Evolutionary conservation across 2,113 vertebrate species (phyloP).

Genomic region (Melanerpes formicivorus): DNA sequence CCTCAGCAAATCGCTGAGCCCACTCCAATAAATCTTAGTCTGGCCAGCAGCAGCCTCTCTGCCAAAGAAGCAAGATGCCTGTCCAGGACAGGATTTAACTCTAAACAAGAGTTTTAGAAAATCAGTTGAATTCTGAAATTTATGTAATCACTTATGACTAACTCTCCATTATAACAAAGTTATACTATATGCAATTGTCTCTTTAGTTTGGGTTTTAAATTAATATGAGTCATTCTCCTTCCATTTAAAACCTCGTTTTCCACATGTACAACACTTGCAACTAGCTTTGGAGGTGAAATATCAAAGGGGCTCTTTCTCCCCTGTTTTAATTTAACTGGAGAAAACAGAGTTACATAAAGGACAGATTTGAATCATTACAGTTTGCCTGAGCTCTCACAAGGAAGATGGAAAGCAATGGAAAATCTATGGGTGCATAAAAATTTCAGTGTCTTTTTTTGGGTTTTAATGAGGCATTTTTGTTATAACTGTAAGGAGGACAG

Average conservation of each 20-base stretch:
- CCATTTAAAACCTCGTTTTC: conserved; percentile 60
- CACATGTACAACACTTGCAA: conserved; percentile 26
- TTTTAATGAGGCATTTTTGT: conserved; percentile 15
- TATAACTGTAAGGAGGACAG: neutral
- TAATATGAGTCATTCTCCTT: conserved; percentile 53
- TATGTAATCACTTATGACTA: conserved; percentile 67
- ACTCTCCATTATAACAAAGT: conserved; percentile 64
- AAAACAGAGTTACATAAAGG: conserved; percentile 26
- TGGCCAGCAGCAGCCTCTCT: neutral
- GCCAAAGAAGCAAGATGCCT: neutral
- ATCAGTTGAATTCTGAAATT: conserved; percentile 63
- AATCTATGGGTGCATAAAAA: conserved; percentile 3
- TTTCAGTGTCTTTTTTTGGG: neutral
- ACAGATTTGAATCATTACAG: conserved; percentile 18
- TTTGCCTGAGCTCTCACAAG: neutral
- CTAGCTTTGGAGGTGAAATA: conserved; percentile 32
- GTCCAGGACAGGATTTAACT: neutral
- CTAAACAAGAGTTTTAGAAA: neutral
- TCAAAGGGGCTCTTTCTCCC: conserved; percentile 23
- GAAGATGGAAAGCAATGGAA: neutral
- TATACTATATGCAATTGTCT: conserved; percentile 52
- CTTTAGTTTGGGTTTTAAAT: conserved; percentile 62
- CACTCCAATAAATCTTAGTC: neutral
- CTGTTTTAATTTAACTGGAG: conserved; percentile 35
- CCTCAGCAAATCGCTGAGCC: neutral